A percentile compares a stretch with the other conserved stretches of the same genome.
These are phyloP conservation scores for human (Homo sapiens) DNA, from an alignment of 2,113 vertebrate genomes.

Conservation along the genomic window DNA sequence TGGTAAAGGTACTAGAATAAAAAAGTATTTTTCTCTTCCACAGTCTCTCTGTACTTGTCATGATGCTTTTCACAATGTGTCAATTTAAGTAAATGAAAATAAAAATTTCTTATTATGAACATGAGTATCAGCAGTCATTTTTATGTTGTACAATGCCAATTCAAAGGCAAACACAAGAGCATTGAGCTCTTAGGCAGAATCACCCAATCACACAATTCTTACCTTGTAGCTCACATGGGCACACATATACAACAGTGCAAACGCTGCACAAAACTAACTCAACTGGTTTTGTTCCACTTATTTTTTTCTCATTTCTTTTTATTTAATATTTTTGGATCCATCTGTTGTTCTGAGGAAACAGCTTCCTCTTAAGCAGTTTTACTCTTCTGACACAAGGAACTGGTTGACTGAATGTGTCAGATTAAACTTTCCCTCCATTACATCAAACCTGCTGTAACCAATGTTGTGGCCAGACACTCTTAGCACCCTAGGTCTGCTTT, in stretches of 20 bases:
- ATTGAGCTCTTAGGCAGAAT: neutral
- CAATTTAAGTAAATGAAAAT: neutral
- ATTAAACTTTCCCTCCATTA: neutral
- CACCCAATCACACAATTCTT: neutral
- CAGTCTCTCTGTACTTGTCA: neutral
- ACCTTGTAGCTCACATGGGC: neutral
- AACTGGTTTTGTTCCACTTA: neutral
- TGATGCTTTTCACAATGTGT: neutral
- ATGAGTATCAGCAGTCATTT: neutral
- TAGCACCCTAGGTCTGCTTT: neutral
- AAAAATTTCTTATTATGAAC: neutral
- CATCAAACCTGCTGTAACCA: neutral
- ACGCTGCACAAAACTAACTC: neutral
- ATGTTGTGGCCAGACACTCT: neutral
- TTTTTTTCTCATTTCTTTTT: neutral
- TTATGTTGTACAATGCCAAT: neutral
- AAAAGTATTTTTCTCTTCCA: neutral
- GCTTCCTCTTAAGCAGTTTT: slow-evolving; percentile 1
- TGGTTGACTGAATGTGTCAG: neutral
- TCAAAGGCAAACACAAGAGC: neutral
- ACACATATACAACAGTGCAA: neutral
- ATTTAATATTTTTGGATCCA: neutral
- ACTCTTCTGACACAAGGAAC: slow-evolving; percentile 29
- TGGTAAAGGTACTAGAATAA: neutral
- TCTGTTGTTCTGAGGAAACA: slow-evolving; percentile 35